Base-by-base conservation (phyloP, 2,888 invertebrate species). In the Cephus rjabovi region DNA sequence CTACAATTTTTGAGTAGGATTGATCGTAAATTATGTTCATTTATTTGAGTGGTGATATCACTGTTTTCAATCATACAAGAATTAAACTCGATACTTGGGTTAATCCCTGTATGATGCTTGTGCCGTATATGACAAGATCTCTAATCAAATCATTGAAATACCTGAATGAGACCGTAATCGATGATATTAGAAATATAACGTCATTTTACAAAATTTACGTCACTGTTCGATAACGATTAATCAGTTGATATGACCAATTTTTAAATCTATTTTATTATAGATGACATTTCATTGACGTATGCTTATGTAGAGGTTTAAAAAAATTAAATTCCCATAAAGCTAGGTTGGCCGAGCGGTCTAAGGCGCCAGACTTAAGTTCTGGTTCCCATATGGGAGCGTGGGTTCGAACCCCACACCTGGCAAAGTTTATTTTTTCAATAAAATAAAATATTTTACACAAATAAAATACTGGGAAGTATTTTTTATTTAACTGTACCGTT, bases 391-490 rank as follows among this genome's bases (percentile, higher is more conserved):
- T 92, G 94, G 93, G 94, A 93, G 93, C 94, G 94, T 94, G 94
- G 94, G 94, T 94, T 94, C 94, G 94, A 94, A 94, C 94, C 94
- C 94, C 94, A 94, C 94, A 94, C 93, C 94, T 95, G 94, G 95
- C 93, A 93, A 84, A 87, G 0, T 1, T 35, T 76, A 83, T 83
- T 84, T 85, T 82, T 79, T 78, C 82, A 80, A 69, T 70, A 23
- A 23, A 56, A 23, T 23, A 15, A 2, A 23, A 9, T 56, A 56
- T 1, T 56, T 56, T 40, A 40, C 15, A 40, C 15, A 4, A 15
- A 40, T 4, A 6, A 40, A 6, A 15, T 15, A 6, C 15, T 40
- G 40, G 11, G 15, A 70, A 70, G 30, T 70, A 70, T 30, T 70
- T 12, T 30, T 30, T 0, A 30, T 12, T 2, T 70, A 2, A 40